These are phyloP conservation scores for Meandrina meandrites DNA, from an alignment of 92 coral and sea anemone species.

Conservation along the genomic window DNA sequence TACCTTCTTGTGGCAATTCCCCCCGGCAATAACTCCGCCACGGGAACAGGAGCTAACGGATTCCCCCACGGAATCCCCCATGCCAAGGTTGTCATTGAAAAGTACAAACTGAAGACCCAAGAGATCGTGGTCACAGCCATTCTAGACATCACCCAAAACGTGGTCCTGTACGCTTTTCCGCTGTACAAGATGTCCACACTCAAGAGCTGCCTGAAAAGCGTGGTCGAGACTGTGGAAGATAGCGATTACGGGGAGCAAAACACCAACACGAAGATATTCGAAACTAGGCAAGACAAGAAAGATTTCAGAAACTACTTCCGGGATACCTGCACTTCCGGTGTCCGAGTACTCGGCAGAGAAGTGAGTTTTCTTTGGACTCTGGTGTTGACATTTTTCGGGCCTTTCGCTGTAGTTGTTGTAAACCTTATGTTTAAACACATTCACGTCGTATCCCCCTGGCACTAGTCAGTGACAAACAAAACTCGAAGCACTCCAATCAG, in stretches of 20 bases:
- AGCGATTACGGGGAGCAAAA: slow-evolving; percentile 17
- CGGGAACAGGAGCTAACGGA: not conserved
- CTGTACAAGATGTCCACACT: slow-evolving; percentile 35
- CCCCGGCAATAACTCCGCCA: slow-evolving; percentile 7
- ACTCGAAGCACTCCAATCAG: not conserved
- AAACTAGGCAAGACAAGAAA: slow-evolving; percentile 26
- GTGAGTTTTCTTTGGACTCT: slow-evolving; percentile 37
- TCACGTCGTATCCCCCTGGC: slow-evolving; percentile 11
- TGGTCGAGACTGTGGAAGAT: slow-evolving; percentile 18
- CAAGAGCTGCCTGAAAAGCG: slow-evolving; percentile 16
- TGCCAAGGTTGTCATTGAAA: slow-evolving; percentile 8
- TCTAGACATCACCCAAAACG: slow-evolving; percentile 32
- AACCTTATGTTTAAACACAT: slow-evolving; percentile 51
- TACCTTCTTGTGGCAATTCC: slow-evolving; percentile 2
- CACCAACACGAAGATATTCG: slow-evolving; percentile 12
- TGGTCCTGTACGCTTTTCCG: slow-evolving; percentile 39
- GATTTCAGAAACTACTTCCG: not conserved
- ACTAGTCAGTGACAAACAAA: not conserved
- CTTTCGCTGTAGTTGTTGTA: slow-evolving; percentile 28
- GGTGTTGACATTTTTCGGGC: slow-evolving; percentile 32
- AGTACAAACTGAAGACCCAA: slow-evolving; percentile 26
- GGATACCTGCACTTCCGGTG: slow-evolving; percentile 8
- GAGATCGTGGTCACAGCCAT: slow-evolving; percentile 42
- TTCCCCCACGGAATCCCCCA: not conserved
- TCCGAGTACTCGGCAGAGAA: slow-evolving; percentile 28